Percentiles rank a stretch among this genome's conserved stretches.
These are phyloP conservation scores for Chelon labrosus DNA, from an alignment of 2,797 vertebrate species.

Conservation along the genomic window DNA sequence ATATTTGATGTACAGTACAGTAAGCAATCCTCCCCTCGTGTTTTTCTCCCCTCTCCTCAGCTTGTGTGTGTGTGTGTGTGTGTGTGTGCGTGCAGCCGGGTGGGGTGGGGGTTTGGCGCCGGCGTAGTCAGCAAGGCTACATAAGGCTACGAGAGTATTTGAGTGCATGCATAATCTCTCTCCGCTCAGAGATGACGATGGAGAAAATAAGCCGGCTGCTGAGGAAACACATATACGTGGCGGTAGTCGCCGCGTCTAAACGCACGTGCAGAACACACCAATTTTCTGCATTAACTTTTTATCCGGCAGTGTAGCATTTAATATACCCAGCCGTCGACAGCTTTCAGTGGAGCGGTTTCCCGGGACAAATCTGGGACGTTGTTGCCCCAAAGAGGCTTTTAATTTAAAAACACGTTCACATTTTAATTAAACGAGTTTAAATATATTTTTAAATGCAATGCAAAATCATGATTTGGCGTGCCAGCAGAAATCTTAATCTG, in stretches of 20 bases:
- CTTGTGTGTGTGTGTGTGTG: slow-evolving; percentile 12
- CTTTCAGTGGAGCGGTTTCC: neutral
- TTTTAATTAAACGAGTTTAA: too few species aligned
- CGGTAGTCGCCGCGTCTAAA: too few species aligned
- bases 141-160: slow-evolving; percentile 66
- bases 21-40: slow-evolving; percentile 49
- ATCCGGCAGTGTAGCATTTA: neutral
- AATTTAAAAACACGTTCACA: too few species aligned
- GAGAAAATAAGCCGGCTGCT: slow-evolving; percentile 16
- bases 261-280: neutral
- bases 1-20: slow-evolving; percentile 82
- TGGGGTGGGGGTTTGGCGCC: neutral
- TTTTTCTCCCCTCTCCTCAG: slow-evolving; percentile 26
- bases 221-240: slow-evolving; percentile 15
- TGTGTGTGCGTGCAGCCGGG: neutral
- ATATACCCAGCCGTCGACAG: neutral
- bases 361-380: too few species aligned
- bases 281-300: neutral
- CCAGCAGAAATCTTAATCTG: neutral
- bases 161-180: slow-evolving; percentile 64
- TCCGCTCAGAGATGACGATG: slow-evolving; percentile 53
- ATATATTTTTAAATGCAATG: too few species aligned
- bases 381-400: too few species aligned
- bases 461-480: neutral
- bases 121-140: slow-evolving; percentile 56